Conservation (phyloP, 30 jellyfish, hydroid and myxozoan species). For the Clytia hemisphaerica region DNA sequence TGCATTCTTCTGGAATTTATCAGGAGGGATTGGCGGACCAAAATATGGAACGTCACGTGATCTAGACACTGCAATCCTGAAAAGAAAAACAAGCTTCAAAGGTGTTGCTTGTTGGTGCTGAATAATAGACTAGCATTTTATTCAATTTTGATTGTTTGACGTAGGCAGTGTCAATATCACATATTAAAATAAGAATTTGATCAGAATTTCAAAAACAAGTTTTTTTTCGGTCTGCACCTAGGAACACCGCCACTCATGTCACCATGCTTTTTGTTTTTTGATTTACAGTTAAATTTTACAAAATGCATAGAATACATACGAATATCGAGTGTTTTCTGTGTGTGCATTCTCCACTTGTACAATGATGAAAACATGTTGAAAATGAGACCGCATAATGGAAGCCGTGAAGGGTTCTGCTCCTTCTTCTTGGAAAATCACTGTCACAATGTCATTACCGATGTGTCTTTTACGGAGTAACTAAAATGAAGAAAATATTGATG, state of each 20-base stretch:
- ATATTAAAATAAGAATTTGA: no score
- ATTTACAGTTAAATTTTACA: no score
- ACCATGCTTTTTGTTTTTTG: no score
- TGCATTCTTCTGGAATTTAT: slow-evolving; percentile 40
- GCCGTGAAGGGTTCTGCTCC: slow-evolving; percentile 97
- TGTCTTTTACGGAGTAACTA: slow-evolving; percentile 92
- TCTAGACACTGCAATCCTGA: slow-evolving; percentile 88
- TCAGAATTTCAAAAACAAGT: no score
- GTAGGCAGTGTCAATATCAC: no score
- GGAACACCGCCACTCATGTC: no score
- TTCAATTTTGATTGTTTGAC: no score
- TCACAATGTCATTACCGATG: slow-evolving; percentile 96
- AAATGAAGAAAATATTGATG: no score
- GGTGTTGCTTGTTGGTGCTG: no score
- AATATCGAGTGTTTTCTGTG: slow-evolving; percentile 58
- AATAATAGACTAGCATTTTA: no score
- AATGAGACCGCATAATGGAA: slow-evolving; percentile 83
- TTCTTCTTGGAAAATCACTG: slow-evolving; percentile 98
- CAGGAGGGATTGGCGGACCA: slow-evolving; percentile 98
- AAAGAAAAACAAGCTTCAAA: no score
- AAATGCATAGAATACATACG: slow-evolving; percentile 49
- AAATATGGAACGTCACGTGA: slow-evolving; percentile 90
- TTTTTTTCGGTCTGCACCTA: no score
- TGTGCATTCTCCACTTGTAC: slow-evolving; percentile 94
- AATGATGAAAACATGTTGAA: slow-evolving; percentile 89